Percentiles rank a stretch among this genome's conserved stretches.
phyloP scores from a whole-genome alignment of 2,888 invertebrate genomes.

The Caenorhabditis japonica region DNA sequence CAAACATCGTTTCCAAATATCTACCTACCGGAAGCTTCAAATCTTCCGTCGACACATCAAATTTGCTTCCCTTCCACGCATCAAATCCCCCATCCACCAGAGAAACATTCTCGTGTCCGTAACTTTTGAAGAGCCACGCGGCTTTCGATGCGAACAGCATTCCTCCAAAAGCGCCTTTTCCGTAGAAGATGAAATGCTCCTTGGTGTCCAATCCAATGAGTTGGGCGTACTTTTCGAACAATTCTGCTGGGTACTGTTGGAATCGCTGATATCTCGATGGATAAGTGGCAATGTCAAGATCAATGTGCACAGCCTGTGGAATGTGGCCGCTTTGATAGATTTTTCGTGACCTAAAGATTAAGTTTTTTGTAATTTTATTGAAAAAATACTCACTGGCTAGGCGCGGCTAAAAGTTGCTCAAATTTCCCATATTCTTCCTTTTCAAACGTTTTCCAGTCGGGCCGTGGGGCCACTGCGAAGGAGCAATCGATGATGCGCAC shows the following conservation, averaged over 20 bases:
- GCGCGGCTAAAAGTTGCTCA: constrained; percentile 46
- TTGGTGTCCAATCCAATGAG: constrained; percentile 62
- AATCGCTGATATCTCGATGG: constrained; percentile 68
- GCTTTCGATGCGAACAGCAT: constrained; percentile 69
- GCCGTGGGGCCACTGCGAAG: constrained; percentile 55
- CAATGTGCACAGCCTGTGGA: constrained; percentile 66
- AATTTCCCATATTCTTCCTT: constrained; percentile 67
- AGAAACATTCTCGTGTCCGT: constrained; percentile 71
- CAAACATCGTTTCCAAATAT: neutral
- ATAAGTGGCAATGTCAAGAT: constrained; percentile 68
- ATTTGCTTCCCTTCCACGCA: constrained; percentile 58
- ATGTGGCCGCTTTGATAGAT: constrained; percentile 64
- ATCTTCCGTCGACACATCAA: constrained; percentile 56
- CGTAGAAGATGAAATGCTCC: constrained; percentile 70
- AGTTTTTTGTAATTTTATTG: neutral
- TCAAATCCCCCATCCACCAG: constrained; percentile 70
- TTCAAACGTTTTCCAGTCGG: constrained; percentile 64
- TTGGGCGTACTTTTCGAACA: constrained; percentile 69
- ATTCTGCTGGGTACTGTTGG: constrained; percentile 64
- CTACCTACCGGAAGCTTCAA: constrained; percentile 28
- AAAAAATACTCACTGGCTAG: constrained; percentile 49
- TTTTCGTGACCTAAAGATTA: constrained; percentile 38
- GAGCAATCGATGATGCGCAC: constrained; percentile 67
- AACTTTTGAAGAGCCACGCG: constrained; percentile 72
- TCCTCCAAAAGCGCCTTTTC: constrained; percentile 69